Percentiles rank a stretch among this genome's conserved stretches.
These are phyloP conservation scores for Drosophila sproati DNA, from an alignment of 1,140 invertebrate genomes.

Conservation along the genomic window DNA sequence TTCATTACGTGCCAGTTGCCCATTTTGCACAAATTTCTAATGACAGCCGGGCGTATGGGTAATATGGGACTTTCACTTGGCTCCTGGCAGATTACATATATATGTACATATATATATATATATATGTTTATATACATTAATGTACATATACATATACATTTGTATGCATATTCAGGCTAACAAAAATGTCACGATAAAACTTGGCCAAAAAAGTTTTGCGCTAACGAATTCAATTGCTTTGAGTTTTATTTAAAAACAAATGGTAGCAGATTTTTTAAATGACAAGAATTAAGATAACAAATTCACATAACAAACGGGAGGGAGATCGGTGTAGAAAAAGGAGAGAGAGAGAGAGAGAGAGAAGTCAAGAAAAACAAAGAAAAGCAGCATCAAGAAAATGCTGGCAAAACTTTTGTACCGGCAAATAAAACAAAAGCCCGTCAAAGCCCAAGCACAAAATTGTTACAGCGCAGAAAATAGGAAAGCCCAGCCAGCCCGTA, in stretches of 20 bases:
- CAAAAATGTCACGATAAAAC: constrained; percentile 28
- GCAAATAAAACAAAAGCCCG: constrained; percentile 67
- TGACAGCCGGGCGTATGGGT: constrained; percentile 55
- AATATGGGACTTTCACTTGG: constrained; percentile 33
- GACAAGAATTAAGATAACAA: constrained; percentile 81
- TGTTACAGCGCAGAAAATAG: constrained; percentile 65
- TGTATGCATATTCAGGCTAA: constrained; percentile 7
- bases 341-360: constrained; percentile 35
- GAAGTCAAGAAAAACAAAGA: constrained; percentile 40
- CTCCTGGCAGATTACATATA: constrained; percentile 10
- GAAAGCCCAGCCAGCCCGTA: constrained; percentile 52
- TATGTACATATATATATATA: neutral
- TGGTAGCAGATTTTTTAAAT: constrained; percentile 71
- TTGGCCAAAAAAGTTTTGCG: constrained; percentile 48
- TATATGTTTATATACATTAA: neutral
- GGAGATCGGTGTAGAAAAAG: constrained; percentile 34
- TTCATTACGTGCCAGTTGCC: constrained; percentile 34
- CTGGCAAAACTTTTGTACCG: constrained; percentile 61
- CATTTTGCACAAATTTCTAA: constrained; percentile 15
- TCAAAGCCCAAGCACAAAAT: constrained; percentile 63
- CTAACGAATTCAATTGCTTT: constrained; percentile 73
- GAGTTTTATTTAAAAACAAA: constrained; percentile 81
- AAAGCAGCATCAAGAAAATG: constrained; percentile 47
- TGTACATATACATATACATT: neutral
- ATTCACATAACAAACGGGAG: constrained; percentile 60